phyloP scores from a whole-genome alignment of 2,888 invertebrate genomes.

The Xestia c-nigrum region DNA sequence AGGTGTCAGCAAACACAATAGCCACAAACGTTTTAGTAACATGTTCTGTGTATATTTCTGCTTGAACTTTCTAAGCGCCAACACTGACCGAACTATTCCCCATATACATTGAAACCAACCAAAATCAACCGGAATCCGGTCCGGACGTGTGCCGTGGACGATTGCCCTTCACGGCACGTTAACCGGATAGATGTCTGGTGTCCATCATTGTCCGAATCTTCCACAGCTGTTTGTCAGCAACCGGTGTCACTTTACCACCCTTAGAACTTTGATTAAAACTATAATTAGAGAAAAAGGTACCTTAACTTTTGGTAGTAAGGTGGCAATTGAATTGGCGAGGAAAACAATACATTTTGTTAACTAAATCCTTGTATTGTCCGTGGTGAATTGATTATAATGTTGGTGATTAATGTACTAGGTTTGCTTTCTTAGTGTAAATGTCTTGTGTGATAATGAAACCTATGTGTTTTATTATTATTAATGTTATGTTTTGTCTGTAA shows the following conservation, averaged over 20 bases:
- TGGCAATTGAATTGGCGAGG: constrained; percentile 33
- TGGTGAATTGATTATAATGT: constrained; percentile 74
- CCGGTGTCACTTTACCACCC: constrained; percentile 64
- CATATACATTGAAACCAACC: constrained; percentile 38
- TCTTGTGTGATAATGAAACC: background rate
- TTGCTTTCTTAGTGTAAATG: constrained; percentile 16
- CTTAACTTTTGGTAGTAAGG: constrained; percentile 48
- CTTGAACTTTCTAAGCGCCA: background rate
- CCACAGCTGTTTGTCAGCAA: constrained; percentile 74
- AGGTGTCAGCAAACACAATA: background rate
- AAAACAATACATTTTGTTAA: constrained; percentile 67
- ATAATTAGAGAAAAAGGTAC: constrained; percentile 52
- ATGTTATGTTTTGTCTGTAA: no score
- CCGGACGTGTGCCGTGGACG: constrained; percentile 66
- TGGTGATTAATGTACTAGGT: constrained; percentile 53
- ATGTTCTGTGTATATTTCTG: background rate
- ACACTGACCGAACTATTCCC: constrained; percentile 12
- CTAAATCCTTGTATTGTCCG: constrained; percentile 69
- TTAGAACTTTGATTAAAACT: constrained; percentile 73
- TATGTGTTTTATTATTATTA: no score
- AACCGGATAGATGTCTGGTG: constrained; percentile 72
- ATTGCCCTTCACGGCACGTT: constrained; percentile 73
- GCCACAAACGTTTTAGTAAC: background rate
- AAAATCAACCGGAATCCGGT: constrained; percentile 45
- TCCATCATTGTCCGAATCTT: constrained; percentile 75